Evolutionary conservation across 2,888 invertebrate genomes (phyloP), one percentile per base, ranked within the genome.

Genomic region (Agonopterix subpropinquella): DNA sequence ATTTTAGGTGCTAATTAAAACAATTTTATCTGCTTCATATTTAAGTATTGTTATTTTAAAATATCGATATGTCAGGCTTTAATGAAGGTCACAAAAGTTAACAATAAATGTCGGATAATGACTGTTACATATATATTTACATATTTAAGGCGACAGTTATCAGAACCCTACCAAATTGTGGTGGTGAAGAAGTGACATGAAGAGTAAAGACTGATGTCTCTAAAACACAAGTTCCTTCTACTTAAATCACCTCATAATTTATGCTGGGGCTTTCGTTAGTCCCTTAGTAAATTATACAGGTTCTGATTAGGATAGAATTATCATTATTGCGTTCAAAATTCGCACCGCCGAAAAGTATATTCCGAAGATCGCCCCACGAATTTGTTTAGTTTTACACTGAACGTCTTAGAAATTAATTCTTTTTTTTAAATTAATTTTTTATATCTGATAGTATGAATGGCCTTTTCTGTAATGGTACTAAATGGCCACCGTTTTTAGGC

Each of bases 201-300:
- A 28, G 28, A 28, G 28, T 28, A 69, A 61, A 73, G 75, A 80
- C 80, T 77, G 64, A 73, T 67, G 73, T 77, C 75, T 74, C 48
- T 67, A 62, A 64, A 68, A 11, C 69, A 69, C 68, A 74, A 66
- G 76, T 78, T 85, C 80, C 85, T 88, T 87, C 86, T 86, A 81
- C 86, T 86, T 77, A 77, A 88, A 89, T 89, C 89, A 89, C 89
- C 89, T 87, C 89, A 79, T 87, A 84, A 88, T 89, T 89, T 89
- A 89, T 85, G 64, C 79, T 79, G 81, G 80, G 74, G 61, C 72
- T 59, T 50, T 43, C n/a, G 41, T 35, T 39, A 62, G 70, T 61
- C 71, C 79, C 77, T 80, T 65, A 83, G 88, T 89, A 89, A 89
- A 89, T 89, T 89, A 83, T 77, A 86, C 87, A 85, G 89, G 89